Conservation (phyloP, 2,113 vertebrate species). For the Ranitomeya imitator region DNA sequence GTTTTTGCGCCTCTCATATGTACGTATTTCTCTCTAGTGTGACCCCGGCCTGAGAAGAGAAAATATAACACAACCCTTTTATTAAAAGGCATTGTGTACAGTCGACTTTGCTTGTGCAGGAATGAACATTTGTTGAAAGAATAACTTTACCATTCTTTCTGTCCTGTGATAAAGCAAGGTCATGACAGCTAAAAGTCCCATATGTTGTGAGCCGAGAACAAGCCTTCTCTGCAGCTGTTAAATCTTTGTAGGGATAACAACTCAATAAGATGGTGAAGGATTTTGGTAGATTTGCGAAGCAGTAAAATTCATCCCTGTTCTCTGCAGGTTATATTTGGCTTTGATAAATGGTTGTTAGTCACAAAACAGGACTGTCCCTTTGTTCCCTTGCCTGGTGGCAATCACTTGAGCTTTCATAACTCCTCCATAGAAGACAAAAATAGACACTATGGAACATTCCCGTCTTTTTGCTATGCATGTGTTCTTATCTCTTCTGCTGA, state of each 20-base stretch:
- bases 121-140: not conserved
- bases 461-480: slow-evolving; percentile 27
- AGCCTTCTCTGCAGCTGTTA: slow-evolving; percentile 12
- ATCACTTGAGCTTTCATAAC: not conserved
- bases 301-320: slow-evolving; percentile 19
- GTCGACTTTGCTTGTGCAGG: too few species aligned
- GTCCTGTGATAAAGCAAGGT: not conserved
- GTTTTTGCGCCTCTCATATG: too few species aligned
- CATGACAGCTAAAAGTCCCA: not conserved
- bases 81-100: slow-evolving; percentile 16
- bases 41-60: not conserved
- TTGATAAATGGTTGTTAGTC: slow-evolving; percentile 6
- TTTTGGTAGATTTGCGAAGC: not conserved
- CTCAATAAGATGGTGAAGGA: not conserved
- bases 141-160: not conserved
- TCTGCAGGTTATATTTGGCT: slow-evolving; percentile 41
- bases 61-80: not conserved
- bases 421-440: slow-evolving; percentile 61
- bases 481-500: slow-evolving; percentile 52
- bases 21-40: too few species aligned
- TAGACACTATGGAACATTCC: slow-evolving; percentile 61
- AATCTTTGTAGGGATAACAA: not conserved
- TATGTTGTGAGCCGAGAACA: not conserved
- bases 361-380: slow-evolving; percentile 39
- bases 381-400: slow-evolving; percentile 54